phyloP scores from a whole-genome alignment of 2,888 invertebrate genomes.

The Sipha maydis region DNA sequence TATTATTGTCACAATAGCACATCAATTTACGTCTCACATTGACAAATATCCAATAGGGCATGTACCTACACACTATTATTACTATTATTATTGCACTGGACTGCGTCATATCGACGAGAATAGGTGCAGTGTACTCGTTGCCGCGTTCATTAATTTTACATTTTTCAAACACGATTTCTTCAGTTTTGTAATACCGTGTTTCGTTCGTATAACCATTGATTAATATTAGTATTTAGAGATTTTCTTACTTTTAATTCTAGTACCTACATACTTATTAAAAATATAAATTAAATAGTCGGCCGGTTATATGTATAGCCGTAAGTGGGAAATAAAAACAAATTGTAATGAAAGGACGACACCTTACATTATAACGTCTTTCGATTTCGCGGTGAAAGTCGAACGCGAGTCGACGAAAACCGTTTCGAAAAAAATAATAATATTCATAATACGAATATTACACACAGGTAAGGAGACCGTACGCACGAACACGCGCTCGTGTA shows the following conservation, averaged over 20 bases:
- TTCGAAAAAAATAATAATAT: neutral
- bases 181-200: neutral
- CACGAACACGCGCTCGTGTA: neutral
- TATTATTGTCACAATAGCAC: neutral
- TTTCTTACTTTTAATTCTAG: too few species aligned
- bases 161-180: neutral
- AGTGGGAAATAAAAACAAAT: neutral
- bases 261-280: neutral
- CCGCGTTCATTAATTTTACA: neutral
- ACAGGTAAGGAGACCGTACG: neutral
- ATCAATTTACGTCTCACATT: neutral
- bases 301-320: too few species aligned
- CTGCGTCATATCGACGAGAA: neutral
- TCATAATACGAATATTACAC: neutral
- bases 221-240: too few species aligned
- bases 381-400: constrained; percentile 47
- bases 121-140: neutral
- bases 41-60: neutral
- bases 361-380: neutral
- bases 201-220: neutral
- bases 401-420: constrained; percentile 27
- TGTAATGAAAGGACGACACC: constrained; percentile 21
- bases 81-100: neutral
- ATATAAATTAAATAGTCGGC: neutral
- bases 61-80: neutral